These are phyloP conservation scores for Thamnophis sirtalis DNA, from an alignment of 2,113 vertebrate genomes.

Conservation along the genomic window DNA sequence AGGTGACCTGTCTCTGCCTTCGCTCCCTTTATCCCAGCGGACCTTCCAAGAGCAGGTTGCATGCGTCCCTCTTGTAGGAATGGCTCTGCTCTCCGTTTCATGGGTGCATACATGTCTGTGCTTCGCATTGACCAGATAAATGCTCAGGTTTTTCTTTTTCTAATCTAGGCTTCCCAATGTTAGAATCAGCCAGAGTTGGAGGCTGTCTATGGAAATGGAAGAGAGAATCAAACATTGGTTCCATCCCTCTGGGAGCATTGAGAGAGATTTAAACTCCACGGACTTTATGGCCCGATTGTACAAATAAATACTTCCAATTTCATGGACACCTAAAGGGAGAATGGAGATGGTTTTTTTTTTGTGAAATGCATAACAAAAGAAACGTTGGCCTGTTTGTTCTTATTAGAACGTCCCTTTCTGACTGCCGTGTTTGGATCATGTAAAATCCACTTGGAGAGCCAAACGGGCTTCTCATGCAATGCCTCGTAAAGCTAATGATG, in stretches of 20 bases:
- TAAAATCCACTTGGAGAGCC: conserved; percentile 9
- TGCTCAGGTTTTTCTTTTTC: too few species aligned
- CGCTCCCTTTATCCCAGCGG: too few species aligned
- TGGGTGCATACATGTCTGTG: too few species aligned
- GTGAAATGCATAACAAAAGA: not conserved
- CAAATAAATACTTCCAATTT: not conserved
- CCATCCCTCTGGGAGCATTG: not conserved
- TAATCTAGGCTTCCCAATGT: not conserved
- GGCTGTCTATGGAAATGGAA: not conserved
- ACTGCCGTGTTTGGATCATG: not conserved
- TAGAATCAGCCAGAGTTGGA: not conserved
- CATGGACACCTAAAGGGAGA: not conserved
- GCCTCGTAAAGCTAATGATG: conserved; percentile 55
- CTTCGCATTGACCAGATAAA: too few species aligned
- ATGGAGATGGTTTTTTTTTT: not conserved
- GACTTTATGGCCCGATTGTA: not conserved
- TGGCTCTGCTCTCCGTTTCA: too few species aligned
- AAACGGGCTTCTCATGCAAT: conserved; percentile 22
- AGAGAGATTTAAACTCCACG: not conserved
- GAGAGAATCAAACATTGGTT: not conserved
- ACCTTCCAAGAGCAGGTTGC: too few species aligned
- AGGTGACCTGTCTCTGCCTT: too few species aligned
- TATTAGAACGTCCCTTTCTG: not conserved
- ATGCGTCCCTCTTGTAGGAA: too few species aligned
- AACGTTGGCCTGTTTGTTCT: not conserved